These are phyloP conservation scores for Argyrosomus japonicus DNA, from an alignment of 2,113 vertebrate species.

Conservation along the genomic window DNA sequence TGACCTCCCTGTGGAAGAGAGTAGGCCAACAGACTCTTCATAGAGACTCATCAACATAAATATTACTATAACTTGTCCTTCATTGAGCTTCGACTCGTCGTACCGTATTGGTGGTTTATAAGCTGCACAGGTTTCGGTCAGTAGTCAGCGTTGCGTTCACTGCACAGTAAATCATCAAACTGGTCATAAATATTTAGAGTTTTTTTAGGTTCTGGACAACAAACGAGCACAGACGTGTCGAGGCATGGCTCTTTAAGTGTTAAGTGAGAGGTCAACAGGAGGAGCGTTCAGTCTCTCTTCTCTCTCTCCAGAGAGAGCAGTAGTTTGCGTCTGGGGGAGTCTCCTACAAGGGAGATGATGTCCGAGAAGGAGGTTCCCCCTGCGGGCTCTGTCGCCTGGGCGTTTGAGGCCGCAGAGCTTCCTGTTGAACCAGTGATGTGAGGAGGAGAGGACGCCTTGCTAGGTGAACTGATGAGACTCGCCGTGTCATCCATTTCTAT, in stretches of 20 bases:
- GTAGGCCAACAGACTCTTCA: not conserved
- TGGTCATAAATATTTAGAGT: not conserved
- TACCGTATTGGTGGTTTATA: not conserved
- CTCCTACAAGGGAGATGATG: slow-evolving; percentile 20
- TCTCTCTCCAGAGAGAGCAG: slow-evolving; percentile 75
- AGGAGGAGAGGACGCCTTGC: slow-evolving; percentile 12
- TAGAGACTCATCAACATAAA: not conserved
- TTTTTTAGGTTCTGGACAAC: slow-evolving; percentile 10
- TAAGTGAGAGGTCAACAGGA: not conserved
- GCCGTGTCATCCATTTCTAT: slow-evolving; percentile 89
- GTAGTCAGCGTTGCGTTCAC: not conserved
- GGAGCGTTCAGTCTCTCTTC: slow-evolving; percentile 81
- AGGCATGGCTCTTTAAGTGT: slow-evolving; percentile 4
- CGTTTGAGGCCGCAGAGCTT: not conserved
- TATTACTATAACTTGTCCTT: not conserved
- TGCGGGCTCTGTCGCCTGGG: not conserved
- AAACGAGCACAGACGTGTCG: slow-evolving; percentile 8
- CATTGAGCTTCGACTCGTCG: not conserved
- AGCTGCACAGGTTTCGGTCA: slow-evolving; percentile 21
- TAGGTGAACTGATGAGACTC: slow-evolving; percentile 73
- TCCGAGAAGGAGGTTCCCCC: slow-evolving; percentile 17
- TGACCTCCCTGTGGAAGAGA: slow-evolving; percentile 8
- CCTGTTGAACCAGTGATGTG: not conserved
- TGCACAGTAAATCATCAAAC: slow-evolving; percentile 6
- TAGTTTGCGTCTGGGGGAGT: slow-evolving; percentile 74